These are phyloP conservation scores for Hemibagrus guttatus DNA, from an alignment of 2,797 vertebrate genomes.

Conservation along the genomic window DNA sequence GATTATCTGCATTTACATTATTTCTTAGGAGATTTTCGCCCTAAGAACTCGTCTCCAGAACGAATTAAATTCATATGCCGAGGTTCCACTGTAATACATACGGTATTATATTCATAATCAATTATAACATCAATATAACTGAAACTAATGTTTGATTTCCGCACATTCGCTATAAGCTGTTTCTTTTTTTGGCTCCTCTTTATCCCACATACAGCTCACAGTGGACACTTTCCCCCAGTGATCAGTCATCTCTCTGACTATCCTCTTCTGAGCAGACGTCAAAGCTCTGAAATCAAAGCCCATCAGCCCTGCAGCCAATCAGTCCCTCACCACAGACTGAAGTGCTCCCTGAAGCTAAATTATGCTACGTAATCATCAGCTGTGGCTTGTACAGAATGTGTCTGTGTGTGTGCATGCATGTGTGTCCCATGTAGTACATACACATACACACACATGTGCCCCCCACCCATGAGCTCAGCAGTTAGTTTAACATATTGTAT, in stretches of 20 bases:
- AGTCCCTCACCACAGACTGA: slow-evolving; percentile 2
- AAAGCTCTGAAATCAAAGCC: slow-evolving; percentile 59
- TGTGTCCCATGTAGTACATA: too few relatives aligned
- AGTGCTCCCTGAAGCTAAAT: slow-evolving; percentile 26
- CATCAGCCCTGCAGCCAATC: slow-evolving; percentile 32
- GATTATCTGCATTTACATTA: too few relatives aligned
- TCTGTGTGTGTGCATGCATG: too few relatives aligned
- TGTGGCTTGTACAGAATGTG: not conserved
- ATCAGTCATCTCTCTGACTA: slow-evolving; percentile 49
- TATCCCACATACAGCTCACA: not conserved
- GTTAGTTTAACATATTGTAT: not conserved
- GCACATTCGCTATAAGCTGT: not conserved
- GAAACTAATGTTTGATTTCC: not conserved
- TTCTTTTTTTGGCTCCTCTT: not conserved
- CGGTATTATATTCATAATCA: not conserved
- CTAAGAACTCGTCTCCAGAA: not conserved
- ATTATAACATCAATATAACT: not conserved
- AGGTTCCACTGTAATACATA: too few relatives aligned
- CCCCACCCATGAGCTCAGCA: too few relatives aligned
- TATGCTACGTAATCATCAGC: slow-evolving; percentile 6
- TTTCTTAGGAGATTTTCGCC: too few relatives aligned
- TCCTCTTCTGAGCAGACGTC: slow-evolving; percentile 45
- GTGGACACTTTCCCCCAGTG: slow-evolving; percentile 26
- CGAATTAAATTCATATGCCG: not conserved
- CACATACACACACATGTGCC: too few relatives aligned